Evolutionary conservation across 2,888 invertebrate species (phyloP), one percentile per base, ranked within the genome.

Genomic region (Gandaritis pyraliata): DNA sequence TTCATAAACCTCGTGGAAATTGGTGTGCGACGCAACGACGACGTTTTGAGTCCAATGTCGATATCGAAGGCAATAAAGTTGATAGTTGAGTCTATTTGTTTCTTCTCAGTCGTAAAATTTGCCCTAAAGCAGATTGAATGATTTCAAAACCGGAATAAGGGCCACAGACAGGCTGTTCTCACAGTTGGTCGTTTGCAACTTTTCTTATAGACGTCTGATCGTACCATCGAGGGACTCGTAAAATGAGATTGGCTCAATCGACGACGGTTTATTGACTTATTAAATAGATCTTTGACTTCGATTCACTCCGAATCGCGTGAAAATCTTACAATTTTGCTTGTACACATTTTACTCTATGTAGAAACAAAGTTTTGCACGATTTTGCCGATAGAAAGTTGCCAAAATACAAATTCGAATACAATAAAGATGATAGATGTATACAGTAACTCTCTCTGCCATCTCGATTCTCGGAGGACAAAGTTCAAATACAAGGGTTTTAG

Each of bases 191-290:
- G 76, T 76, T 78, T 76, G 80, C 75, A 83, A 82, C 75, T 82
- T 83, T 84, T 74, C 75, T 74, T 77, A 72, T 76, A 79, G 80
- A 75, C 74, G 78, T 78, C 82, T 86, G 86, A 86, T 83, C 81
- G 72, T 76, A 81, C 80, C 80, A 81, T 74, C 86, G 64, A 77
- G 88, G 85, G 88, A 85, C 82, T 86, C 87, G 77, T 89, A 88
- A 89, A 89, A 83, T 79, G 83, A 87, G 89, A 89, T 89, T 89
- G 87, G 82, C 77, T 80, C 86, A 84, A 87, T 88, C 86, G 86
- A 78, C 81, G 81, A 78, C 81, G 83, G 80, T 88, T 88, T 88
- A 88, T 86, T 85, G 87, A 87, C 87, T 87, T 88, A 88, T 88
- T 88, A 88, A 87, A 88, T 88, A 82, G 86, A 87, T 87, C 82